Evolutionary conservation across 2,888 invertebrate species (phyloP), one percentile per base, ranked within the genome.

Genomic region (Tortrix viridana): DNA sequence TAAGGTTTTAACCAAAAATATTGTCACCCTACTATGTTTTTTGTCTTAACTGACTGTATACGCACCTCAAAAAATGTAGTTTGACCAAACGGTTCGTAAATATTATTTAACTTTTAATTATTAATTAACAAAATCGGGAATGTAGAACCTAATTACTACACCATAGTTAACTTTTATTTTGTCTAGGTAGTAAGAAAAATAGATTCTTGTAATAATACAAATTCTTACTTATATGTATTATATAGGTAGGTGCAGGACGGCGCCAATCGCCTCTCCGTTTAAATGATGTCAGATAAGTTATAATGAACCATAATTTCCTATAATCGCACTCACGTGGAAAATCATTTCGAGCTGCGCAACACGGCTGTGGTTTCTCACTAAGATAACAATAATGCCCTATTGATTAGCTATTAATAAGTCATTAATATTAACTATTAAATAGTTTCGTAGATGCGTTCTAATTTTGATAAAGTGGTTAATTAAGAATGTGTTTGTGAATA

Each of bases 261-360:
- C n/a, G 22, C 20, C 46, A 47, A n/a, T n/a, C n/a, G n/a, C n/a
- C 20, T 22, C 20, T 47, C 20, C 47, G 14, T 22, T 47, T 20
- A 23, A 47, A 22, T 26, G n/a, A 48, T 23, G 1, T 2, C 23
- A 23, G 48, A 14, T 60, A 54, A 44, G 60, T 68, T 65, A 76
- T 32, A 77, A 81, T 80, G 80, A 77, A 69, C 71, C 73, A 67
- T 74, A 74, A 75, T 76, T 76, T 78, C 77, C 75, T 74, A 76
- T 75, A 77, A 58, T 71, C 68, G 73, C 70, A 67, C 65, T 60
- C 49, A 69, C 69, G 78, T 67, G 71, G 71, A 72, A 71, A 73
- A 73, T 70, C 62, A 70, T 71, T 65, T 37, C 61, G 59, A 69
- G 70, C 62, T 71, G 63, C 66, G 68, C 68, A 71, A 74, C 71